phyloP scores from a whole-genome alignment of 2,797 vertebrate genomes.

The Trichosurus vulpecula region DNA sequence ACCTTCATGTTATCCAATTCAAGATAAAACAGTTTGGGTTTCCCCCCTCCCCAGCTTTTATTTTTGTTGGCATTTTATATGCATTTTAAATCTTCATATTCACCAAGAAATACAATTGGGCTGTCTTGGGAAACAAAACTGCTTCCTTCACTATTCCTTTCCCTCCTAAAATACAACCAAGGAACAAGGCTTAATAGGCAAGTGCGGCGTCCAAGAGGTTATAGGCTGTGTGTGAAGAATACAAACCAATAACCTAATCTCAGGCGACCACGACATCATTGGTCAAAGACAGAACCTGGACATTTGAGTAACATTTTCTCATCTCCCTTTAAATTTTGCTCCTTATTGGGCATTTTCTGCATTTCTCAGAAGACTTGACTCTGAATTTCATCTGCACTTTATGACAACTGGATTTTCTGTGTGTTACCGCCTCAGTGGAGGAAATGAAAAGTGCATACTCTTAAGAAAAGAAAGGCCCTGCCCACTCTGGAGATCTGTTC shows the following conservation, averaged over 20 bases:
- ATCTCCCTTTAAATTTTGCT: too few species aligned
- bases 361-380: background rate
- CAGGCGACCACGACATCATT: fast-evolving
- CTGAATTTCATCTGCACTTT: background rate
- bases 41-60: conserved; percentile 64
- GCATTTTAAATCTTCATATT: conserved; percentile 78
- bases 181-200: background rate
- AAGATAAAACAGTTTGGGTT: conserved; percentile 37
- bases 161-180: background rate
- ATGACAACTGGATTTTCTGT: background rate
- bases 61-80: conserved; percentile 70
- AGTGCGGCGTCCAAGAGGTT: background rate
- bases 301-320: background rate
- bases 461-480: background rate
- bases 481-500: background rate
- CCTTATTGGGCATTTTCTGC: background rate
- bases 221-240: background rate
- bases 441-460: background rate
- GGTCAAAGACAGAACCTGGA: background rate
- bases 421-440: fast-evolving
- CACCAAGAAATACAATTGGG: conserved; percentile 72
- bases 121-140: conserved; percentile 57
- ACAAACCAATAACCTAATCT: conserved; percentile 38
- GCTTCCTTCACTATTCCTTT: background rate
- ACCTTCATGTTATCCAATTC: background rate